Evolutionary conservation across 2,113 vertebrate genomes (phyloP).

Genomic region (Passer montanus): DNA sequence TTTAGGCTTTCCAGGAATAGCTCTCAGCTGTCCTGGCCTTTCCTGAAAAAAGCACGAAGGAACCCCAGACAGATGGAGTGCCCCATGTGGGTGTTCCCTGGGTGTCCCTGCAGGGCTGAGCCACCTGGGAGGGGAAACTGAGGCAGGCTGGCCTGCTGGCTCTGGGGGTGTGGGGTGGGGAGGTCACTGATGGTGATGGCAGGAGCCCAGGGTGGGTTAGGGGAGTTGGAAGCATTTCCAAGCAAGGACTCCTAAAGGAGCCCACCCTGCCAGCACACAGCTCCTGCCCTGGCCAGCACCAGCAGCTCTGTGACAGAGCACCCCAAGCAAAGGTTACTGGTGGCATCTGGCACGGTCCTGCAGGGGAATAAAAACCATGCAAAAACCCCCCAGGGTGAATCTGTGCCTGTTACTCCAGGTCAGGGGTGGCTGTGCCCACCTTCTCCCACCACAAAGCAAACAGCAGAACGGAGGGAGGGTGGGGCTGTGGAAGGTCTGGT

Average conservation of each 20-base stretch:
- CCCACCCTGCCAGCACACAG: neutral
- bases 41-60: neutral
- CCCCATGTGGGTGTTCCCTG: neutral
- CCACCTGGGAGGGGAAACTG: neutral
- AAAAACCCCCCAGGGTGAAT: fast-evolving
- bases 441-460: neutral
- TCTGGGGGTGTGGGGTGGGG: fast-evolving
- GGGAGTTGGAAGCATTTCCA: neutral
- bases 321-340: fast-evolving
- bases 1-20: slow-evolving; percentile 46
- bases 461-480: neutral
- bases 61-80: neutral
- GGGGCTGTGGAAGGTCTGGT: fast-evolving
- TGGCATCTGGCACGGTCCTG: fast-evolving
- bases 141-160: neutral
- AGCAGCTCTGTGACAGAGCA: fast-evolving
- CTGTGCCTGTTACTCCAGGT: fast-evolving
- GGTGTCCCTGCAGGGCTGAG: neutral
- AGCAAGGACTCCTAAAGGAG: neutral
- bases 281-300: neutral
- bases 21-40: neutral
- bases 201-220: neutral
- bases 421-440: neutral
- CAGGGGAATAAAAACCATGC: fast-evolving
- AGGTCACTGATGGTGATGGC: neutral